A percentile compares a stretch with the other conserved stretches of the same genome.
Evolutionary conservation across 2,797 vertebrate genomes (phyloP).

Genomic region (Phalloptychus januarius): DNA sequence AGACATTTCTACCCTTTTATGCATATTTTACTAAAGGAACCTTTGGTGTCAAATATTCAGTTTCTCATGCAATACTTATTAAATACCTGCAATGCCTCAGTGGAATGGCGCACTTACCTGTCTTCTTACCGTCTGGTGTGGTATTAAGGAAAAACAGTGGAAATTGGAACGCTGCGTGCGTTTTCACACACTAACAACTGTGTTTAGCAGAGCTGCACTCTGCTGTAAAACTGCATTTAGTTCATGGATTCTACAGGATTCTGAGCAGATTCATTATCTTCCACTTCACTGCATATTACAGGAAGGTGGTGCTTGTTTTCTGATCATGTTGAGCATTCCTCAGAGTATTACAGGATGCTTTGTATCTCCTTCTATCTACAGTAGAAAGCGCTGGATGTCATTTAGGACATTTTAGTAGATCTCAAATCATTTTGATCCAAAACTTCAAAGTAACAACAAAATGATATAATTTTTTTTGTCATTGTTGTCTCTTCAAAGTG

Average conservation of each 20-base stretch:
- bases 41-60: conserved; percentile 18
- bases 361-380: not conserved
- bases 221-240: not conserved
- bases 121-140: conserved; percentile 30
- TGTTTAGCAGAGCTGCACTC: not conserved
- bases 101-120: conserved; percentile 26
- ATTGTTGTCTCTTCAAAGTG: not conserved
- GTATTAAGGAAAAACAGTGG: conserved; percentile 27
- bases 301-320: not conserved
- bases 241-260: not conserved
- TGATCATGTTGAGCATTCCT: not conserved
- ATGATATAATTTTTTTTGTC: not conserved
- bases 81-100: conserved; percentile 25
- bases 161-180: not conserved
- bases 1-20: conserved; percentile 15
- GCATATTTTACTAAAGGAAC: conserved; percentile 12
- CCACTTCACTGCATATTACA: not conserved
- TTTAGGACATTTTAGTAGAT: not conserved
- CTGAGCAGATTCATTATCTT: not conserved
- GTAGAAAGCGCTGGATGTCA: not conserved
- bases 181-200: not conserved
- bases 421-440: not conserved
- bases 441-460: not conserved
- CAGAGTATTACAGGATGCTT: not conserved
- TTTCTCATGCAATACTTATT: conserved; percentile 23